Base-by-base conservation (phyloP, 2,888 invertebrate species). In the Habroteleia sp. region DNA sequence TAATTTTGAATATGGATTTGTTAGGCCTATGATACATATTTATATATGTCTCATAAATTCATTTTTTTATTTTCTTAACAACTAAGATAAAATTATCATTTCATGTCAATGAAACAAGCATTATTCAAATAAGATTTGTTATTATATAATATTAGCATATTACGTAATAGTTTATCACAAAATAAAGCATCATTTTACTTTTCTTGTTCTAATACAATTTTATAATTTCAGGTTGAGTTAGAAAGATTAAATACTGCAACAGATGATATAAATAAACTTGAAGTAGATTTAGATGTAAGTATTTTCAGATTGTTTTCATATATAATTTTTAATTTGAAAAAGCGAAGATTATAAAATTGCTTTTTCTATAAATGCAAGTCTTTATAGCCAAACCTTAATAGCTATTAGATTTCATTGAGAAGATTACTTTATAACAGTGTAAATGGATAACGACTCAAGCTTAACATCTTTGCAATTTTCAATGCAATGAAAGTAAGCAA, bases 191-290 rank as follows among this genome's bases (percentile, higher is more conserved):
- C n/a, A n/a, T n/a, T n/a, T n/a, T n/a, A n/a, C n/a, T n/a, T n/a
- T n/a, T n/a, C n/a, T n/a, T n/a, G n/a, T n/a, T n/a, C n/a, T n/a
- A 71, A 44, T 48, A 50, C 13, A 46, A 46, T 52, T 37, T 56
- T 39, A 2, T 8, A 52, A 10, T 87, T 87, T 39, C 88, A 94
- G 94, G 92, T 95, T 84, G 97, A 97, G 89, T 90, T 97, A 86
- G 97, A 97, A 87, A 93, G 95, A 84, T 90, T 97, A 72, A 97
- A 97, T 88, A 94, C 94, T 82, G 94, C 96, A 16, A 97, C 97
- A 54, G 96, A 97, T 90, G 96, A 96, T 89, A 97, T 97, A 83
- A 97, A 97, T 89, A 93, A 94, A 82, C 91, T 96, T 76, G 97
- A 97, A 90, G 94, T 96, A 77, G 96, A 96, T 88, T 90, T 97